Percentiles rank a stretch among this genome's conserved stretches.
Evolutionary conservation across 2,888 invertebrate species (phyloP).

Genomic region (Tiphia femorata): DNA sequence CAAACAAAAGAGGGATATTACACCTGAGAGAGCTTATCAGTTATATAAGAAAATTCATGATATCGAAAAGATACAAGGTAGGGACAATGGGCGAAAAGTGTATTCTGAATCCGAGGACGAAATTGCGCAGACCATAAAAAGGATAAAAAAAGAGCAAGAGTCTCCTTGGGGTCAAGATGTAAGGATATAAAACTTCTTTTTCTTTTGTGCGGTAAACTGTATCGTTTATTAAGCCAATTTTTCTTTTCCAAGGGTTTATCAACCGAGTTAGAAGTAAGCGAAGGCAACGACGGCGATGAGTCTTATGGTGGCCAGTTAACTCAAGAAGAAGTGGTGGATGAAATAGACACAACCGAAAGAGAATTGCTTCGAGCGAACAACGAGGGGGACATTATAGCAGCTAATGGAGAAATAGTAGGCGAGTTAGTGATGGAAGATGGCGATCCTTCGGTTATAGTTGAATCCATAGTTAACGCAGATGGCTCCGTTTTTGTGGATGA

Average conservation of each 20-base stretch:
- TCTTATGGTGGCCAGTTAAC: conserved; percentile 54
- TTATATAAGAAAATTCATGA: conserved; percentile 62
- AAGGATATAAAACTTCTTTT: conserved; percentile 26
- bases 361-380: conserved; percentile 52
- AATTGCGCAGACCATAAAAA: conserved; percentile 57
- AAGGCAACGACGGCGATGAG: conserved; percentile 61
- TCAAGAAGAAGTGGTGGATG: conserved; percentile 59
- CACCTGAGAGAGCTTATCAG: conserved; percentile 61
- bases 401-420: conserved; percentile 61
- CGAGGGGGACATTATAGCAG: conserved; percentile 54
- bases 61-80: conserved; percentile 58
- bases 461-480: conserved; percentile 62
- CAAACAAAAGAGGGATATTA: conserved; percentile 59
- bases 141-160: conserved; percentile 58
- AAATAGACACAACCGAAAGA: conserved; percentile 52
- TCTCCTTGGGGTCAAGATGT: conserved; percentile 63
- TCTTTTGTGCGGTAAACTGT: neutral
- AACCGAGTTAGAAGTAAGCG: conserved; percentile 56
- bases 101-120: conserved; percentile 62
- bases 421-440: conserved; percentile 64
- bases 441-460: conserved; percentile 64
- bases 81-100: conserved; percentile 43
- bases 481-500: conserved; percentile 64
- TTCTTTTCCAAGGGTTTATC: conserved; percentile 47
- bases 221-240: conserved; percentile 6